Percentiles rank a stretch among this genome's conserved stretches.
Conservation (phyloP, 30 jellyfish, hydroid and myxozoan species). For the Aurelia aurita region DNA sequence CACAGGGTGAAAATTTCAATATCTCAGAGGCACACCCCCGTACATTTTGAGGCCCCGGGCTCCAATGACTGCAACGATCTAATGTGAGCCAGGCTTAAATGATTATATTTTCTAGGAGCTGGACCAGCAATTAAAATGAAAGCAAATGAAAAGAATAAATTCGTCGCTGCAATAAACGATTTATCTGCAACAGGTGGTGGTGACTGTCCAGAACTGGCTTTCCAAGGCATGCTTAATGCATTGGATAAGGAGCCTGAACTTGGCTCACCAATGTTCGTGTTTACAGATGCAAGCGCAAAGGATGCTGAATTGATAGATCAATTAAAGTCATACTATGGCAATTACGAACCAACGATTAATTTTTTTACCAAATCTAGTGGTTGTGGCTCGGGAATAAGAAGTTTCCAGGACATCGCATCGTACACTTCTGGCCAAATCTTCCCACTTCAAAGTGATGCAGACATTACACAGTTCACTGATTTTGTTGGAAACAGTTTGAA, state of each 20-base stretch:
- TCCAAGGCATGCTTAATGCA: constrained; percentile 90
- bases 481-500: constrained; percentile 58
- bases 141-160: constrained; percentile 28
- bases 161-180: constrained; percentile 61
- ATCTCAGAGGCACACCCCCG: no score
- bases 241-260: constrained; percentile 63
- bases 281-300: constrained; percentile 94
- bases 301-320: constrained; percentile 60
- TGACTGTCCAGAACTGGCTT: constrained; percentile 94
- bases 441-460: constrained; percentile 44
- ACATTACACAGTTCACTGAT: constrained; percentile 47
- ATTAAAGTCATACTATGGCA: constrained; percentile 35
- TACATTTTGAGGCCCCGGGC: no score
- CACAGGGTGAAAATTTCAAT: no score
- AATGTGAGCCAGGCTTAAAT: no score
- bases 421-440: constrained; percentile 85
- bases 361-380: constrained; percentile 13
- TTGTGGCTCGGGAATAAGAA: constrained; percentile 2
- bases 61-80: no score
- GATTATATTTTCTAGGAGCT: constrained; percentile 11
- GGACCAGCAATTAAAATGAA: constrained; percentile 83
- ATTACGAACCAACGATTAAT: constrained; percentile 35
- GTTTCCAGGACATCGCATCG: constrained; percentile 75
- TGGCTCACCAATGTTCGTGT: constrained; percentile 95
- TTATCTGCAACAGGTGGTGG: constrained; percentile 82